These are phyloP conservation scores for Oncorhynchus masou DNA, from an alignment of 2,113 vertebrate genomes.

Conservation along the genomic window DNA sequence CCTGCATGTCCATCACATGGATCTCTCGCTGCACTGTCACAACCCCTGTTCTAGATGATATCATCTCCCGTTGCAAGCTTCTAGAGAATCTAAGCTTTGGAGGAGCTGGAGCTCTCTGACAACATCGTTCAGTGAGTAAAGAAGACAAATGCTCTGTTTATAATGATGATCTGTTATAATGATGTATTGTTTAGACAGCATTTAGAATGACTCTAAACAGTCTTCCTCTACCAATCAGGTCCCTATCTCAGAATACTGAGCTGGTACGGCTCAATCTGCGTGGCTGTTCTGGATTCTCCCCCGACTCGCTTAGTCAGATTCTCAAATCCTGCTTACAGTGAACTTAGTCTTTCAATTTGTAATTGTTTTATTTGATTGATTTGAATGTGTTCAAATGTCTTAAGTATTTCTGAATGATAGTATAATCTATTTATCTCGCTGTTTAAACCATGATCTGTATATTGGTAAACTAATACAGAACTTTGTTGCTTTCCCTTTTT, in stretches of 20 bases:
- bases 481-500: background rate
- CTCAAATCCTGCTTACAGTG: constrained; percentile 79
- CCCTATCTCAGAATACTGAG: constrained; percentile 75
- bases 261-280: constrained; percentile 84
- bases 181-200: background rate
- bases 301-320: constrained; percentile 73
- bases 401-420: background rate
- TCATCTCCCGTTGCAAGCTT: constrained; percentile 76
- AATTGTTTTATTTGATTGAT: background rate
- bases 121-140: constrained; percentile 76
- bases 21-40: constrained; percentile 85
- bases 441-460: no score
- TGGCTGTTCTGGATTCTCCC: constrained; percentile 84
- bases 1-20: constrained; percentile 82
- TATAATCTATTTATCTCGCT: no score
- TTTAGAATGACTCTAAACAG: background rate
- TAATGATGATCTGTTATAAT: no score
- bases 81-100: constrained; percentile 85
- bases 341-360: constrained; percentile 10
- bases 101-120: constrained; percentile 86
- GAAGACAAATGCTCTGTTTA: background rate
- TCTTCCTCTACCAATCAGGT: constrained; percentile 62
- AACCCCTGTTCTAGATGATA: constrained; percentile 68
- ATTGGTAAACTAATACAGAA: background rate
- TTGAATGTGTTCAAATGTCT: background rate